Percentiles rank a stretch among this genome's conserved stretches.
Conservation (phyloP, 2,797 vertebrate genomes). For the Rhinatrema bivittatum region DNA sequence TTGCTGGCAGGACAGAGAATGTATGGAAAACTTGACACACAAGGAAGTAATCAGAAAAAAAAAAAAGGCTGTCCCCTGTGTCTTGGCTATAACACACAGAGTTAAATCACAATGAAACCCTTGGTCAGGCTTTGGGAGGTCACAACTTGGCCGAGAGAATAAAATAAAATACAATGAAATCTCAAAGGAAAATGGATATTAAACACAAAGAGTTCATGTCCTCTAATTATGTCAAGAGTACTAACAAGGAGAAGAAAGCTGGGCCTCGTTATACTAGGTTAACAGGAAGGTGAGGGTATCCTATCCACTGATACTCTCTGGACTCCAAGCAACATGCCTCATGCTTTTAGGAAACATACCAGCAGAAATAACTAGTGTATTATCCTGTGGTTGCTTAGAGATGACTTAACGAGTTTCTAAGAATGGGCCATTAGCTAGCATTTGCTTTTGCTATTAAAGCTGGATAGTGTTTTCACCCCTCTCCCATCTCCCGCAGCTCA, state of each 20-base stretch:
- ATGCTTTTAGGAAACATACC: constrained; percentile 78
- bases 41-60: too few relatives aligned
- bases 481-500: constrained; percentile 74
- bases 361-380: constrained; percentile 77
- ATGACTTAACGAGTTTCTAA: constrained; percentile 85
- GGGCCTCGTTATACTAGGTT: constrained; percentile 54
- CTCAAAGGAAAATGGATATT: too few relatives aligned
- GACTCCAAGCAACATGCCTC: constrained; percentile 53
- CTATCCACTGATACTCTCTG: constrained; percentile 46
- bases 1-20: too few relatives aligned
- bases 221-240: too few relatives aligned
- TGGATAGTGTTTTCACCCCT: constrained; percentile 84
- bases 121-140: too few relatives aligned
- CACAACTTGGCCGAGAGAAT: too few relatives aligned
- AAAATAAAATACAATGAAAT: too few relatives aligned
- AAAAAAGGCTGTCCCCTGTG: too few relatives aligned
- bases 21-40: too few relatives aligned
- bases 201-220: too few relatives aligned
- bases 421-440: constrained; percentile 88
- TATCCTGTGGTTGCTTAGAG: constrained; percentile 76
- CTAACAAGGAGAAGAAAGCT: constrained; percentile 22
- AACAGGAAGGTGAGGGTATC: constrained; percentile 44
- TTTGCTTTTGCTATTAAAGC: constrained; percentile 98
- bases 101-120: too few relatives aligned
- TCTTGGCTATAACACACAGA: too few relatives aligned